Percentiles rank a stretch among this genome's conserved stretches.
These are phyloP conservation scores for Heloderma charlesbogerti DNA, from an alignment of 2,113 vertebrate species.

Conservation along the genomic window DNA sequence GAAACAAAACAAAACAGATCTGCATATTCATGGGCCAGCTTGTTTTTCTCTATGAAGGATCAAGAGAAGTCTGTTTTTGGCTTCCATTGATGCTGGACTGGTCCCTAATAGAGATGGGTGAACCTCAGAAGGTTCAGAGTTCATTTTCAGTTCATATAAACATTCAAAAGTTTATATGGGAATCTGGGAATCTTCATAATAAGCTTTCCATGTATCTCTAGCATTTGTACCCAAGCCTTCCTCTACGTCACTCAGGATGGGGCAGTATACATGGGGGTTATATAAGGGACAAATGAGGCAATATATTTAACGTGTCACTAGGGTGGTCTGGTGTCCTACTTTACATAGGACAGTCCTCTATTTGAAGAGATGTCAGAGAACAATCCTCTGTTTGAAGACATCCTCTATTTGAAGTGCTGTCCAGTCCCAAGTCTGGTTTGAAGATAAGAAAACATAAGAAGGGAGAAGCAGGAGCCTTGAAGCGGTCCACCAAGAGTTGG, in stretches of 20 bases:
- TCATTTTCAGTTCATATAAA: slow-evolving; percentile 75
- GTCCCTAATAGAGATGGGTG: slow-evolving; percentile 21
- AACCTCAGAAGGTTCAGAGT: slow-evolving; percentile 67
- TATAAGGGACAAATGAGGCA: no score
- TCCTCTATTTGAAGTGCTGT: no score
- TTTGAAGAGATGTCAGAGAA: no score
- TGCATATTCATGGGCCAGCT: slow-evolving; percentile 63
- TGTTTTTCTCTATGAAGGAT: background rate
- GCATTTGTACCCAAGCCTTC: background rate
- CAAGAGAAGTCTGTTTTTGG: slow-evolving; percentile 50
- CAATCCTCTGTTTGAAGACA: no score
- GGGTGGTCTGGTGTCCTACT: no score
- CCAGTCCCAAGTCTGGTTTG: no score
- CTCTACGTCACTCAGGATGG: background rate
- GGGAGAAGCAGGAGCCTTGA: no score
- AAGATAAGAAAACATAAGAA: no score
- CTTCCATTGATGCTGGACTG: slow-evolving; percentile 23
- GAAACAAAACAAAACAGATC: slow-evolving; percentile 51
- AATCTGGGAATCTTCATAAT: slow-evolving; percentile 31
- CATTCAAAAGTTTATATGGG: slow-evolving; percentile 70
- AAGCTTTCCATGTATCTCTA: background rate
- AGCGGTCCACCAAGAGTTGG: no score
- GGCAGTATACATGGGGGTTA: no score
- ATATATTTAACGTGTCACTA: no score
- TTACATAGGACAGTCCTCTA: no score